Percentiles rank a stretch among this genome's conserved stretches.
Evolutionary conservation across 1,140 invertebrate genomes (phyloP).

Genomic region (Aphelinus atriplicis): DNA sequence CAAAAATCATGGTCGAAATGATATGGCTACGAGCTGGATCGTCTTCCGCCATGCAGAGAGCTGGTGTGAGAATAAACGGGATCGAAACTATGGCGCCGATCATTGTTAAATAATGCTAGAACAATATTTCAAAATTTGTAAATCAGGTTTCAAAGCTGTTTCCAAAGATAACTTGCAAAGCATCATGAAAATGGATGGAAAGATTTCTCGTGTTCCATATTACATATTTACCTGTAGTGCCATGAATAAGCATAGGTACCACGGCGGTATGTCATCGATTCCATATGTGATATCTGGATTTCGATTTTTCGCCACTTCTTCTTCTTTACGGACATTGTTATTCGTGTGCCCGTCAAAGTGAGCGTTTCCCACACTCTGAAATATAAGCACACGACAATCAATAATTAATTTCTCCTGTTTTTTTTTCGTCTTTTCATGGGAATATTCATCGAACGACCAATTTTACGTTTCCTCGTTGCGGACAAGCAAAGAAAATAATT

Average conservation of each 20-base stretch:
- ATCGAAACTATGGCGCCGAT: conserved; percentile 87
- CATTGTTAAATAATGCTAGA: conserved; percentile 88
- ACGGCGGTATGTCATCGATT: conserved; percentile 84
- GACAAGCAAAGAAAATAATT: too few relatives aligned
- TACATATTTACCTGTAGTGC: conserved; percentile 77
- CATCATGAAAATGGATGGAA: background rate
- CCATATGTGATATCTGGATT: conserved; percentile 74
- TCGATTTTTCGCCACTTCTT: conserved; percentile 36
- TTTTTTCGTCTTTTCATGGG: too few relatives aligned
- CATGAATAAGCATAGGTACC: conserved; percentile 84
- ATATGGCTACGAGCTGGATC: conserved; percentile 83
- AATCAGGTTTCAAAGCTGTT: too few relatives aligned
- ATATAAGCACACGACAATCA: too few relatives aligned
- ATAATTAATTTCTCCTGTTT: too few relatives aligned
- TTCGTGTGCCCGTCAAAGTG: background rate
- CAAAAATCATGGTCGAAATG: conserved; percentile 89
- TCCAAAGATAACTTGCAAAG: background rate
- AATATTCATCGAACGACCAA: too few relatives aligned
- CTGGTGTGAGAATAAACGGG: conserved; percentile 83
- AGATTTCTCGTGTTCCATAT: conserved; percentile 4
- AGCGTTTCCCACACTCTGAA: conserved; percentile 1
- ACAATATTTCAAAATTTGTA: conserved; percentile 12
- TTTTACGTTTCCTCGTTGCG: too few relatives aligned
- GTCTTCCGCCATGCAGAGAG: conserved; percentile 82
- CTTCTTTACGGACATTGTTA: background rate